Base-by-base conservation (phyloP, 2,113 vertebrate genomes). In the Apteryx mantelli region DNA sequence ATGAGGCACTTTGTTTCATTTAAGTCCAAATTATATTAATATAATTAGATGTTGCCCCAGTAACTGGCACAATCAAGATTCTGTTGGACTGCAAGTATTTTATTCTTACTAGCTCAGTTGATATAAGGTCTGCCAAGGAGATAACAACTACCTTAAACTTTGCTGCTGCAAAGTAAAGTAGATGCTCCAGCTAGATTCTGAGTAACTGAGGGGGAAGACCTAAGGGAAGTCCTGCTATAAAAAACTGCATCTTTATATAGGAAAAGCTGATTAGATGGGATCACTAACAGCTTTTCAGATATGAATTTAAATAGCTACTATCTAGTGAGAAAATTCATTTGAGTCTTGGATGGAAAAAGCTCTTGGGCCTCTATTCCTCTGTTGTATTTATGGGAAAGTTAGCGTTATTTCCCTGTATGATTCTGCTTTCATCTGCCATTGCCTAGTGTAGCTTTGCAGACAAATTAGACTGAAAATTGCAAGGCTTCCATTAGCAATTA, bases 391-490 rank as follows among this genome's bases (percentile, higher is more conserved):
- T 36, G 34, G 19, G 50, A 26, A 69, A 38, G 48, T 22, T n/a
- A 12, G 25, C 34, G 5, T 28, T 28, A 7, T 46, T 73, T 19
- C 7, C 1, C 30, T 17, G 4, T 3, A 13, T 10, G 44, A 6
- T 70, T 25, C 73, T 64, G 53, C 40, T 63, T 40, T 44, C 34
- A 24, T 17, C 74, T 69, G 19, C 34, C 44, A 3, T 19, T 20
- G 63, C 53, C 58, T 11, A 7, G 19, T 1, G 3, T 2, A 55
- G 60, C 17, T 50, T 6, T 48, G 30, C 2, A 0, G 50, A 11
- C 15, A 32, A 75, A 28, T 1, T 22, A 63, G 79, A n/a, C 25
- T 3, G 10, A 63, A 30, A 20, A 14, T 52, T 24, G 55, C 66
- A 38, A 56, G 56, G 28, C 50, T 70, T 15, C 68, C 25, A 7